Percentiles rank a stretch among this genome's conserved stretches.
Conservation (phyloP, 92 coral and sea anemone genomes). For the Virgularia gustaviana region DNA sequence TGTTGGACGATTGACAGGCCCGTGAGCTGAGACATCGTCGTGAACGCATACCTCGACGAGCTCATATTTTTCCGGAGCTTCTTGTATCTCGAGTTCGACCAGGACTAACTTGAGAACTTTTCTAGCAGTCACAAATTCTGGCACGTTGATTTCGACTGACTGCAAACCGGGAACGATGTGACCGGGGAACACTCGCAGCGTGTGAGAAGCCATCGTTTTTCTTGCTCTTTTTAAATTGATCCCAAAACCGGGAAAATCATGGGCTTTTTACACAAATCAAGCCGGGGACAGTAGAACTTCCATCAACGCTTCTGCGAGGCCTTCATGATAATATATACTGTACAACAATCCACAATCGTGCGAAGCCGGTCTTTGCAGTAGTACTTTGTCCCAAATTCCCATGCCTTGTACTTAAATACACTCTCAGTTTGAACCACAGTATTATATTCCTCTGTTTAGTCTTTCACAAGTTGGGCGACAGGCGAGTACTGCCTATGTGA, state of each 20-base stretch:
- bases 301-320: background rate
- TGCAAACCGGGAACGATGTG: conserved; percentile 83
- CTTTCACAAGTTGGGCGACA: too few species aligned
- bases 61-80: conserved; percentile 77
- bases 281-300: background rate
- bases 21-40: conserved; percentile 59
- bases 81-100: conserved; percentile 71
- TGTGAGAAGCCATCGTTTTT: conserved; percentile 36
- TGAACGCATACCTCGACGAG: conserved; percentile 96
- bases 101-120: conserved; percentile 75
- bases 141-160: conserved; percentile 73
- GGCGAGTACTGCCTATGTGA: too few species aligned
- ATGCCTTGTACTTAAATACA: too few species aligned
- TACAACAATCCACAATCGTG: too few species aligned
- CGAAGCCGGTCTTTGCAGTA: too few species aligned
- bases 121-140: conserved; percentile 72
- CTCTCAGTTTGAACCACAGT: too few species aligned
- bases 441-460: too few species aligned
- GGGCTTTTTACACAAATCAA: background rate
- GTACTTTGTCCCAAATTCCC: background rate
- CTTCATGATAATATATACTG: background rate
- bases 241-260: too few species aligned
- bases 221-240: too few species aligned
- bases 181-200: conserved; percentile 86
- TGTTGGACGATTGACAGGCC: too few species aligned